Evolutionary conservation across 2,797 vertebrate genomes (phyloP), one percentile per base, ranked within the genome.

Genomic region (Tympanoctomys barrerae): DNA sequence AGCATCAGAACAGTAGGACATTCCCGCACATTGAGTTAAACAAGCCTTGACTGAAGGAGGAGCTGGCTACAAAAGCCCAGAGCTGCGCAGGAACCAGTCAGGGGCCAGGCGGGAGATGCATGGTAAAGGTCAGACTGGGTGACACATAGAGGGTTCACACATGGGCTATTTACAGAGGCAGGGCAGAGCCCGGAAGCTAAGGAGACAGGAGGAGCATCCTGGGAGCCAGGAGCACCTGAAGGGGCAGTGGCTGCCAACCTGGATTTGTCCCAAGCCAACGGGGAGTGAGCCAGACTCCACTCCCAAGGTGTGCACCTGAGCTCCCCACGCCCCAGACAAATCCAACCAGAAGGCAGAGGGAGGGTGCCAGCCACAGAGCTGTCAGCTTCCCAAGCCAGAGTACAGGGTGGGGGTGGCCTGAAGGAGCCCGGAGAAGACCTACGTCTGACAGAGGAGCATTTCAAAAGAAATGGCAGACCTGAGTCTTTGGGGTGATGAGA

Each of bases 51-150:
- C 10, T 52, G 70, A 91, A 57, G 49, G 70, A 16, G n/a, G 28
- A 75, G 31, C 33, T 75, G n/a, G 57, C n/a, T 82, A 62, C 78
- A 42, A 68, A 81, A 87, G 14, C 11, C 36, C 52, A 8, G 12
- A 18, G 36, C 54, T 26, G 11, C 64, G 13, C 52, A 87, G n/a
- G 49, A 36, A 26, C 62, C 14, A 1, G 42, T 46, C 83, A 70
- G 71, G 57, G 62, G 18, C 57, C 84, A 94, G 49, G 39, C 49
- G 77, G 73, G 46, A 87, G 83, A 52, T 4, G 54, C 75, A 59
- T 12, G 42, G 26, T 19, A 59, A 75, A 26, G 16, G 57, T 36
- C 62, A 87, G 78, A 39, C 3, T 18, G 61, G 61, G 79, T 42
- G 24, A 81, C 52, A 22, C 33, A 42, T 61, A 81, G 18, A 77